Conservation (phyloP, 2,113 vertebrate genomes). For the Pterocles burchelli region DNA sequence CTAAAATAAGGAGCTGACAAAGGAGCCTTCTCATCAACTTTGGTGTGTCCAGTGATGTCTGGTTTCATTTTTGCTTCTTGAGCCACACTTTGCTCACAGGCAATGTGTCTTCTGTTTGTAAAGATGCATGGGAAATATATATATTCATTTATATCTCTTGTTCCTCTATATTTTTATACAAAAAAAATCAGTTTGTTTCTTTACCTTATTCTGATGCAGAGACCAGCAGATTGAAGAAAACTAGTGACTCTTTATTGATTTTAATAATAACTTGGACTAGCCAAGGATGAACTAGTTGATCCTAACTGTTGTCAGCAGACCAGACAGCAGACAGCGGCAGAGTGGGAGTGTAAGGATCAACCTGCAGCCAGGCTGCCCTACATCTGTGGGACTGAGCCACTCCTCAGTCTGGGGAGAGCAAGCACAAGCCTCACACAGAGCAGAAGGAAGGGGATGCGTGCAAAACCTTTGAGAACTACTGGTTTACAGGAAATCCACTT, state of each 20-base stretch:
- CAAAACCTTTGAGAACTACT: not conserved
- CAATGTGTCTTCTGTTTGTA: not conserved
- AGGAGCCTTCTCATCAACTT: not conserved
- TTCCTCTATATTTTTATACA: not conserved
- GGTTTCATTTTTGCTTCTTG: not conserved
- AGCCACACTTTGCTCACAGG: fast-evolving
- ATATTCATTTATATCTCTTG: not conserved
- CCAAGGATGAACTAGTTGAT: not conserved
- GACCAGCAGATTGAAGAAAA: not conserved
- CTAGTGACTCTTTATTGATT: not conserved
- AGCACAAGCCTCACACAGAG: not conserved
- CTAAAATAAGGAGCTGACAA: not conserved
- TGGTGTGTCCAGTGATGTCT: not conserved
- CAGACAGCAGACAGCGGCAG: not conserved
- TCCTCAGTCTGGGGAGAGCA: not conserved
- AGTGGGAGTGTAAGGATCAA: not conserved
- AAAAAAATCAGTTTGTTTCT: not conserved
- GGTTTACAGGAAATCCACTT: not conserved
- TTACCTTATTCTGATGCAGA: not conserved
- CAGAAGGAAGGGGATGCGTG: not conserved
- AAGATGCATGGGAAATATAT: not conserved
- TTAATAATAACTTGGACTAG: not conserved
- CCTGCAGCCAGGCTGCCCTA: not conserved
- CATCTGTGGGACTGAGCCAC: not conserved
- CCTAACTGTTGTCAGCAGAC: not conserved